phyloP scores from a whole-genome alignment of 2,888 invertebrate species.

The Cancer borealis region DNA sequence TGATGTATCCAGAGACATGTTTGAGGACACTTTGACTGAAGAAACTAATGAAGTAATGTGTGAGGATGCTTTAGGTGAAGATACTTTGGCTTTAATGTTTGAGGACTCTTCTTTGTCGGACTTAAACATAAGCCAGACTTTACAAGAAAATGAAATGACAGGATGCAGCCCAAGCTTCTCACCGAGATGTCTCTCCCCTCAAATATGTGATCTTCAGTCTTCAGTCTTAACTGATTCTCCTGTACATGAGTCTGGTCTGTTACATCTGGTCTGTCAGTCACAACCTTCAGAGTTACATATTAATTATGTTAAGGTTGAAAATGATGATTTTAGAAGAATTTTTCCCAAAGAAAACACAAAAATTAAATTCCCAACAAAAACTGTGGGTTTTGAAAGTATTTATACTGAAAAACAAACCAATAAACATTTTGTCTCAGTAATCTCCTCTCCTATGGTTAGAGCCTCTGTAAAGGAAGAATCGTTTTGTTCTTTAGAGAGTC shows the following conservation, averaged over 20 bases:
- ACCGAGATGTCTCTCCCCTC: neutral
- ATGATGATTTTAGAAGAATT: neutral
- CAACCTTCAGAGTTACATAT: neutral
- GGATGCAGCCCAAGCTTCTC: neutral
- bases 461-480: neutral
- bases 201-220: neutral
- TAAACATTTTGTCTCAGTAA: neutral
- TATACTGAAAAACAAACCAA: neutral
- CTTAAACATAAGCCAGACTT: neutral
- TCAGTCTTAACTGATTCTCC: neutral
- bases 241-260: neutral
- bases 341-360: neutral
- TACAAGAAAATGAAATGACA: neutral
- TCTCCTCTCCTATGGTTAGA: neutral
- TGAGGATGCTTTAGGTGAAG: neutral
- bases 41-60: no score
- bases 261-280: neutral
- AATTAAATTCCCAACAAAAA: neutral
- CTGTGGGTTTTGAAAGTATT: neutral
- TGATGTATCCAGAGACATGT: constrained; percentile 55
- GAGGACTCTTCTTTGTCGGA: neutral
- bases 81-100: neutral
- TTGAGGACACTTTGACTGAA: constrained; percentile 24
- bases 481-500: neutral
- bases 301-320: neutral